Evolutionary conservation across 1,140 invertebrate genomes (phyloP).

Genomic region (Hyles euphorbiae): DNA sequence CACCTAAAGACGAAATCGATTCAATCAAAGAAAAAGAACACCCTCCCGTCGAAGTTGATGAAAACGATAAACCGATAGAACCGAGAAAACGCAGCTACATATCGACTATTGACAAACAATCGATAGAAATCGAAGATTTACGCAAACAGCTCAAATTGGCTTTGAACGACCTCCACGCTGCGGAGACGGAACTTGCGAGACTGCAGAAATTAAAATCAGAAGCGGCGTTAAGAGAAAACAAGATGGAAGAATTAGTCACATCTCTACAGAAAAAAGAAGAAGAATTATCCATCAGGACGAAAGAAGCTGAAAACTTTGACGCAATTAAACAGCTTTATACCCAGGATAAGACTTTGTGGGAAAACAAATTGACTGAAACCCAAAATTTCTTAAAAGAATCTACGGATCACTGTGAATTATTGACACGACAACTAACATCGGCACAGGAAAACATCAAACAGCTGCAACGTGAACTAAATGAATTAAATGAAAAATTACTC

Average conservation of each 20-base stretch:
- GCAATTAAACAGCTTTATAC: conserved; percentile 78
- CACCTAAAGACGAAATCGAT: conserved; percentile 67
- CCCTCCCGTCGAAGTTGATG: conserved; percentile 51
- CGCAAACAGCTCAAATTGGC: conserved; percentile 72
- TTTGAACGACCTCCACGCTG: conserved; percentile 60
- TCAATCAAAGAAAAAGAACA: conserved; percentile 68
- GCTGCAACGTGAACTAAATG: conserved; percentile 78
- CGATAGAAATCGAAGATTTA: conserved; percentile 82
- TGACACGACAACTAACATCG: conserved; percentile 78
- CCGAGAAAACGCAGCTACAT: conserved; percentile 71
- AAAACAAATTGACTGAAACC: conserved; percentile 78
- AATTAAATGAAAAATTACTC: conserved; percentile 75
- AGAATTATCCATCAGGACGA: conserved; percentile 80
- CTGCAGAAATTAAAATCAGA: conserved; percentile 82
- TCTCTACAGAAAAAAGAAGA: conserved; percentile 83
- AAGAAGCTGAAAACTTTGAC: conserved; percentile 81
- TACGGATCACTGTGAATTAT: conserved; percentile 78
- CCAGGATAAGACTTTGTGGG: conserved; percentile 80
- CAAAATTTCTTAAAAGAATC: conserved; percentile 79
- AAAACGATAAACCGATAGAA: conserved; percentile 70
- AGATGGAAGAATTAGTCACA: conserved; percentile 82
- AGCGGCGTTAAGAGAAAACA: conserved; percentile 79
- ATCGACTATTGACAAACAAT: conserved; percentile 79
- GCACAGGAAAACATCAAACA: conserved; percentile 77
- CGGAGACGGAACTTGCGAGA: conserved; percentile 82